These are phyloP conservation scores for Pomacea maculata DNA, from an alignment of 1,140 invertebrate genomes.

Conservation along the genomic window DNA sequence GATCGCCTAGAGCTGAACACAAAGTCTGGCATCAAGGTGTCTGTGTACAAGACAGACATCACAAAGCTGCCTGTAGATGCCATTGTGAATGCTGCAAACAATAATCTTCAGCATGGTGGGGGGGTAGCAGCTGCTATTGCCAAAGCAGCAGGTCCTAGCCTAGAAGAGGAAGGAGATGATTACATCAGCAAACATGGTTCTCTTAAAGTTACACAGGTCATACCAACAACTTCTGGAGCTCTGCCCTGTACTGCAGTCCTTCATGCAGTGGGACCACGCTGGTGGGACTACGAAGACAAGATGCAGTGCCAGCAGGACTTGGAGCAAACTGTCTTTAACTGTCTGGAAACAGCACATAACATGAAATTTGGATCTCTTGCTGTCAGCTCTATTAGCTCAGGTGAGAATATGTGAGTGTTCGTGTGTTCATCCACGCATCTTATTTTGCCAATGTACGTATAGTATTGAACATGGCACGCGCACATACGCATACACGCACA, in stretches of 20 bases:
- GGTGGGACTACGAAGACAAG: conserved; percentile 26
- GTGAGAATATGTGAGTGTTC: conserved; percentile 11
- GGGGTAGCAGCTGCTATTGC: conserved; percentile 86
- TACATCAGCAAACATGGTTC: conserved; percentile 32
- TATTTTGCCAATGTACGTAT: too few relatives aligned
- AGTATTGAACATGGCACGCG: too few relatives aligned
- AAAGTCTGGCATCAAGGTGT: conserved; percentile 26
- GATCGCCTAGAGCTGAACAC: not conserved
- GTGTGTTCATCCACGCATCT: too few relatives aligned
- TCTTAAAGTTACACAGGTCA: conserved; percentile 32
- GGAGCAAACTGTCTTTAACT: conserved; percentile 30
- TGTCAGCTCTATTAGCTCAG: conserved; percentile 43
- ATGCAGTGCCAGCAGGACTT: conserved; percentile 32
- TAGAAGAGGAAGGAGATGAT: conserved; percentile 35
- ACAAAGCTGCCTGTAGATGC: conserved; percentile 84
- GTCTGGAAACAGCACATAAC: conserved; percentile 31
- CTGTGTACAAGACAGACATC: conserved; percentile 75
- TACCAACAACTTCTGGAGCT: conserved; percentile 36
- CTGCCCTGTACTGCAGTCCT: conserved; percentile 41
- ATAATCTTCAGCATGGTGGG: conserved; percentile 77
- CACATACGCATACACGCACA: too few relatives aligned
- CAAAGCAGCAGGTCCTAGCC: conserved; percentile 33
- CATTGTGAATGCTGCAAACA: conserved; percentile 92
- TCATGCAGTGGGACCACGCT: conserved; percentile 47
- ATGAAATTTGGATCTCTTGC: conserved; percentile 33